These are phyloP conservation scores for Erpornis zantholeuca DNA, from an alignment of 2,113 vertebrate species.

Conservation along the genomic window DNA sequence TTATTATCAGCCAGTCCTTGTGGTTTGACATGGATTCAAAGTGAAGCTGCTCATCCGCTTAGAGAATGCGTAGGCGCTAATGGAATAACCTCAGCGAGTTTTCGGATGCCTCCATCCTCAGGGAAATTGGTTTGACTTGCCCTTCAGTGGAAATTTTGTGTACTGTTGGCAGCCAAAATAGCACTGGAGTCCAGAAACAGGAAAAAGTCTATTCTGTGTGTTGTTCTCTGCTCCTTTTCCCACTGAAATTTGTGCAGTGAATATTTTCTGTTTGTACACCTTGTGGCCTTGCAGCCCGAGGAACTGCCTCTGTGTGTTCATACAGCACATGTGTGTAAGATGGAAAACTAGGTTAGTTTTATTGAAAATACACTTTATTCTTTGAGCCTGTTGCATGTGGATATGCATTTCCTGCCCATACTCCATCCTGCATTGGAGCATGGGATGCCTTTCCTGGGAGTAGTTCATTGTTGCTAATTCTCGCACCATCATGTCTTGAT, in stretches of 20 bases:
- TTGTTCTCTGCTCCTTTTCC: not conserved
- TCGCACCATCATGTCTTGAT: not conserved
- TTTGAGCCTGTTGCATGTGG: not conserved
- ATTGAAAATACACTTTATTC: not conserved
- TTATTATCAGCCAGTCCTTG: constrained; percentile 42
- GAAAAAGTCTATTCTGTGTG: not conserved
- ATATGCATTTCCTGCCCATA: not conserved
- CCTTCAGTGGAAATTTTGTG: constrained; percentile 20
- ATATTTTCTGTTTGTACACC: not conserved
- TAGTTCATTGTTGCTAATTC: not conserved
- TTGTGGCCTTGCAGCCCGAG: not conserved
- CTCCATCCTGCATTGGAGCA: not conserved
- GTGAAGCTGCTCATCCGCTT: constrained; percentile 20
- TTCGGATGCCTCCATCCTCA: constrained; percentile 16
- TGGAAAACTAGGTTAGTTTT: not conserved
- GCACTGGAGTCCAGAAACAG: not conserved
- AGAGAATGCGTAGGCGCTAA: not conserved
- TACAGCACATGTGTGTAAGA: fast-evolving
- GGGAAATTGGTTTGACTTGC: constrained; percentile 41
- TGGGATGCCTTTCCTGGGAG: not conserved
- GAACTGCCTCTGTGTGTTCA: not conserved
- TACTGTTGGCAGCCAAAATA: not conserved
- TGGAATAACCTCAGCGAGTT: not conserved
- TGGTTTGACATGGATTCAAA: constrained; percentile 41
- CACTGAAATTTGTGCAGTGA: not conserved